Evolutionary conservation across 2,113 vertebrate genomes (phyloP).

Genomic region (Anthoscopus minutus): DNA sequence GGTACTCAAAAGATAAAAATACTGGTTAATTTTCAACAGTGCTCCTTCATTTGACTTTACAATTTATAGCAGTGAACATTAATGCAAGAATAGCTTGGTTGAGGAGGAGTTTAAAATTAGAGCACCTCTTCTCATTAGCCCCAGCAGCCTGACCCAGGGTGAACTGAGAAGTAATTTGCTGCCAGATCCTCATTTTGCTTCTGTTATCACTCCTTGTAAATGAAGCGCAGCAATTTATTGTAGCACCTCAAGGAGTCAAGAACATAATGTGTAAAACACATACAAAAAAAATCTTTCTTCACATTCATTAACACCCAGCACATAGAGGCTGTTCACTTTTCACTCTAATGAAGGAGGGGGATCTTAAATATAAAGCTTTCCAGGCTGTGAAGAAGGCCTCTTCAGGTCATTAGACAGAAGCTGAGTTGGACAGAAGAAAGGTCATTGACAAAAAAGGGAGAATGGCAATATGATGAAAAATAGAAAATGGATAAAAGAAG

Average conservation of each 20-base stretch:
- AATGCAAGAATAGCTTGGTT: constrained; percentile 78
- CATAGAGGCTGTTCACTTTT: constrained; percentile 77
- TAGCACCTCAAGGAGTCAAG: constrained; percentile 91
- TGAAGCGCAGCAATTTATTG: constrained; percentile 82
- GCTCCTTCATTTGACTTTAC: constrained; percentile 86
- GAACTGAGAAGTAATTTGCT: constrained; percentile 81
- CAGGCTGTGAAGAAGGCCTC: constrained; percentile 76
- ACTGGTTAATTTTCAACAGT: constrained; percentile 81
- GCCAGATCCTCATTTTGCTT: constrained; percentile 81
- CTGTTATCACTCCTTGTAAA: constrained; percentile 82
- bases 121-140: constrained; percentile 83
- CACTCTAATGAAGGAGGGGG: constrained; percentile 77
- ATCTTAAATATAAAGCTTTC: constrained; percentile 81
- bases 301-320: constrained; percentile 86
- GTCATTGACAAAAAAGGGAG: constrained; percentile 77
- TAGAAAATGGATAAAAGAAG: constrained; percentile 75
- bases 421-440: constrained; percentile 76
- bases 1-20: constrained; percentile 77
- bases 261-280: constrained; percentile 89
- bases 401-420: constrained; percentile 78
- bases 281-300: constrained; percentile 84
- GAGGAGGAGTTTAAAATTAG: constrained; percentile 86
- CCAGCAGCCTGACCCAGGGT: constrained; percentile 79
- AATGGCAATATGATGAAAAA: constrained; percentile 70
- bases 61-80: constrained; percentile 79